A percentile compares a stretch with the other conserved stretches of the same genome.
phyloP scores from a whole-genome alignment of 2,797 vertebrate genomes.

The Enteromius afrohamiltoni region DNA sequence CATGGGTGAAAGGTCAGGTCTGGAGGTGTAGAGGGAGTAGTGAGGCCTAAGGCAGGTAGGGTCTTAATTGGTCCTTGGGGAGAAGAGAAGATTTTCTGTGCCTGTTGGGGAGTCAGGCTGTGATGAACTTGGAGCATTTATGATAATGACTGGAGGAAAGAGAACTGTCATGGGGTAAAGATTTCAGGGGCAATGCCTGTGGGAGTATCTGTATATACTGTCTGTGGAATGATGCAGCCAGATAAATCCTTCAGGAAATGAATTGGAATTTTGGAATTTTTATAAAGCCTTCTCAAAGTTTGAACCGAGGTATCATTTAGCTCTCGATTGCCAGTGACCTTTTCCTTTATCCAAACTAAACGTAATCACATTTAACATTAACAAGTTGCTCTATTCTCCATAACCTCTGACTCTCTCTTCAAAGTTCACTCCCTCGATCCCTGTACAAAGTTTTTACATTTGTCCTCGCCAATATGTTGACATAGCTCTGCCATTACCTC shows the following conservation, averaged over 20 bases:
- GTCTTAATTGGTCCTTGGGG: slow-evolving; percentile 78
- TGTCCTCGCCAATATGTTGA: slow-evolving; percentile 62
- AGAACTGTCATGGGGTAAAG: slow-evolving; percentile 36
- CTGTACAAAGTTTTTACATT: slow-evolving; percentile 48
- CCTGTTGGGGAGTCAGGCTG: slow-evolving; percentile 42
- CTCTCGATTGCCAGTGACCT: neutral
- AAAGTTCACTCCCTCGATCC: slow-evolving; percentile 46
- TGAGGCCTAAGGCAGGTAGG: slow-evolving; percentile 73
- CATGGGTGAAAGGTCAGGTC: slow-evolving; percentile 78
- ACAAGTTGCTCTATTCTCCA: slow-evolving; percentile 19
- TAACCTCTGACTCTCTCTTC: slow-evolving; percentile 24
- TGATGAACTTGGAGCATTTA: slow-evolving; percentile 56
- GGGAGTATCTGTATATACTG: neutral
- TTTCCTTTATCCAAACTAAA: neutral
- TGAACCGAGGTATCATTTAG: neutral
- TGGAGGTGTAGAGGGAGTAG: slow-evolving; percentile 55
- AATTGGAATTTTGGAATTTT: neutral
- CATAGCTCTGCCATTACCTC: slow-evolving; percentile 58
- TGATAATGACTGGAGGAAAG: slow-evolving; percentile 38
- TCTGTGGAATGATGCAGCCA: neutral
- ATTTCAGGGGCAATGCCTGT: slow-evolving; percentile 15
- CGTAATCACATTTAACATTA: slow-evolving; percentile 17
- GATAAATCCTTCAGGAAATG: neutral
- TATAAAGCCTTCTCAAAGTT: neutral
- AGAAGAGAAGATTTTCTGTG: slow-evolving; percentile 55